phyloP scores from a whole-genome alignment of 2,797 vertebrate species.

The Meriones psammophilus region DNA sequence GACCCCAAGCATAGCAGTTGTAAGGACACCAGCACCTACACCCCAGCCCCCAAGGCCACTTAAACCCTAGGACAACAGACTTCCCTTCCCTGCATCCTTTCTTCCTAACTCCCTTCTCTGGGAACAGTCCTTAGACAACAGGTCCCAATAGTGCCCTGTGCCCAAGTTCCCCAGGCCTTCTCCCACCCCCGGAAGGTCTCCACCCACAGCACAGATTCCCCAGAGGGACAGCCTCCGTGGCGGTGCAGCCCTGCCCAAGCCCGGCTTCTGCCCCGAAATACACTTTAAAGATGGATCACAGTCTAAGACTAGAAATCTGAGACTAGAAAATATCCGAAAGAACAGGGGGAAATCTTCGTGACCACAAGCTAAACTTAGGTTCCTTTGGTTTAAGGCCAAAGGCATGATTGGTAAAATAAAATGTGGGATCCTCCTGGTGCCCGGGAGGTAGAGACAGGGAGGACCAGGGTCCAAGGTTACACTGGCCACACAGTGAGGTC shows the following conservation, averaged over 20 bases:
- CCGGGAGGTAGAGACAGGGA: background rate
- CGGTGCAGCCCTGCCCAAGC: background rate
- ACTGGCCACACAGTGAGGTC: background rate
- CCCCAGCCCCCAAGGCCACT: background rate
- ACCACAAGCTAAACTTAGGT: background rate
- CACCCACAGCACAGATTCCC: background rate
- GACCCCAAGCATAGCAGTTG: background rate
- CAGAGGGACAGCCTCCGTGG: background rate
- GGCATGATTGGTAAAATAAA: slow-evolving; percentile 9
- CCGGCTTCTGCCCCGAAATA: background rate
- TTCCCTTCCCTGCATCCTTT: background rate
- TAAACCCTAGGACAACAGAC: background rate
- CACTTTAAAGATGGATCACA: background rate
- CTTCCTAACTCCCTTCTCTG: background rate
- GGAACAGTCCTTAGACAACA: background rate
- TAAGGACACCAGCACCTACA: background rate
- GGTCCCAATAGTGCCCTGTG: background rate
- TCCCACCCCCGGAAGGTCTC: background rate
- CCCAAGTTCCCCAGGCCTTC: background rate
- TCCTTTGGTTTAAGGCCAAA: slow-evolving; percentile 37
- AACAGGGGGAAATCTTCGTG: background rate
- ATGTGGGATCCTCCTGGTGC: background rate
- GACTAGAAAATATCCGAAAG: background rate
- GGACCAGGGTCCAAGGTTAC: background rate
- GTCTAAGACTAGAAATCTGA: slow-evolving; percentile 14